Evolutionary conservation across 2,888 invertebrate species (phyloP).

Genomic region (Tenthredo mesomela): DNA sequence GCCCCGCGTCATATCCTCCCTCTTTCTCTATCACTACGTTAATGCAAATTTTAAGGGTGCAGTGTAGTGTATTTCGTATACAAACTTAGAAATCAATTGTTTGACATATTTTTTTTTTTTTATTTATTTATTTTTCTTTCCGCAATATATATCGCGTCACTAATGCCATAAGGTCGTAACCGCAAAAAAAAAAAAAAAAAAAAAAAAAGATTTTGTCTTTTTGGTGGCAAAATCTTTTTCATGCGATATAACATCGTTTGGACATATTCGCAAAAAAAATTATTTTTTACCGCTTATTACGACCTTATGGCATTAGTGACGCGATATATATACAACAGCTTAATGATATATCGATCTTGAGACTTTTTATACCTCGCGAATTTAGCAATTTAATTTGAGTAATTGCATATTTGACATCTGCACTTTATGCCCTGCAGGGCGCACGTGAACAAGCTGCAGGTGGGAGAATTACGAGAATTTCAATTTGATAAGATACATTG

Average conservation of each 20-base stretch:
- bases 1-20: not conserved
- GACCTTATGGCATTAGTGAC: too few relatives aligned
- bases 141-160: too few relatives aligned
- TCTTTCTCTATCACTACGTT: not conserved
- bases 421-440: not conserved
- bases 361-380: not conserved
- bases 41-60: not conserved
- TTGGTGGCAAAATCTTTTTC: too few relatives aligned
- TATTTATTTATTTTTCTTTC: not conserved
- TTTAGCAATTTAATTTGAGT: not conserved
- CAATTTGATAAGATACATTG: not conserved
- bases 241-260: too few relatives aligned
- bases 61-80: not conserved
- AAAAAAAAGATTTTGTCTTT: too few relatives aligned
- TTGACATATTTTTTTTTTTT: not conserved
- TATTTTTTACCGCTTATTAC: too few relatives aligned
- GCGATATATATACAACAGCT: too few relatives aligned
- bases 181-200: too few relatives aligned
- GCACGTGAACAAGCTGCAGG: not conserved
- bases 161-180: too few relatives aligned
- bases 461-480: not conserved
- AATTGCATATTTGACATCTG: not conserved
- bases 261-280: too few relatives aligned
- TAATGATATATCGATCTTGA: too few relatives aligned
- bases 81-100: not conserved